Conservation (phyloP, 2,113 vertebrate species). For the Puma concolor region DNA sequence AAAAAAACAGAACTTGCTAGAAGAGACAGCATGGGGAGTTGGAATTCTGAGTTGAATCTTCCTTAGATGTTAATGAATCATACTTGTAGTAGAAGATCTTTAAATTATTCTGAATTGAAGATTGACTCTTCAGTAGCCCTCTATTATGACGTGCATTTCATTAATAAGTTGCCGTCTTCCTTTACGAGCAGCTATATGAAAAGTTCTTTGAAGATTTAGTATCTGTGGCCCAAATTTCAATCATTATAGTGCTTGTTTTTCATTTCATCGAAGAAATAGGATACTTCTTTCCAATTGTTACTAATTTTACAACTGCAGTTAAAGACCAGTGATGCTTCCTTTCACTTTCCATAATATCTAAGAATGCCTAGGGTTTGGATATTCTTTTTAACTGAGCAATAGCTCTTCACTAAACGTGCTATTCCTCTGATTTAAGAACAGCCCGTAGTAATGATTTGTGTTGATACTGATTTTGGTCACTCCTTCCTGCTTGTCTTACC, state of each 20-base stretch:
- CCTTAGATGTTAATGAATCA: not conserved
- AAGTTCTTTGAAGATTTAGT: not conserved
- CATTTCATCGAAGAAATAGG: not conserved
- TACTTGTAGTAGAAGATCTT: not conserved
- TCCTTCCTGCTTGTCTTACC: not conserved
- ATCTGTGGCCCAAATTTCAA: not conserved
- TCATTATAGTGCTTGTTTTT: slow-evolving; percentile 6
- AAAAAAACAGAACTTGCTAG: not conserved
- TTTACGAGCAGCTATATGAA: not conserved
- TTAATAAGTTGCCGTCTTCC: not conserved
- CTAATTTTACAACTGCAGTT: not conserved
- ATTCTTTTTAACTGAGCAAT: not conserved
- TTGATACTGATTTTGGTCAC: not conserved
- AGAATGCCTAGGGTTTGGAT: not conserved
- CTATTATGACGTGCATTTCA: not conserved
- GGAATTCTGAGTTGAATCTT: not conserved
- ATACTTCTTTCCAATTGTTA: not conserved
- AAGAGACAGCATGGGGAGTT: not conserved
- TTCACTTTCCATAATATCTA: not conserved
- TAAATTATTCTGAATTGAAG: slow-evolving; percentile 21
- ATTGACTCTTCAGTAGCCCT: not conserved
- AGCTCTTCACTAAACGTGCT: not conserved
- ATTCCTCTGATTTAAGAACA: not conserved
- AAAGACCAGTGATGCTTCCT: not conserved
- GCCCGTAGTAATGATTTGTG: not conserved